phyloP scores from a whole-genome alignment of 1,140 invertebrate genomes.

The Ridgeia piscesae region DNA sequence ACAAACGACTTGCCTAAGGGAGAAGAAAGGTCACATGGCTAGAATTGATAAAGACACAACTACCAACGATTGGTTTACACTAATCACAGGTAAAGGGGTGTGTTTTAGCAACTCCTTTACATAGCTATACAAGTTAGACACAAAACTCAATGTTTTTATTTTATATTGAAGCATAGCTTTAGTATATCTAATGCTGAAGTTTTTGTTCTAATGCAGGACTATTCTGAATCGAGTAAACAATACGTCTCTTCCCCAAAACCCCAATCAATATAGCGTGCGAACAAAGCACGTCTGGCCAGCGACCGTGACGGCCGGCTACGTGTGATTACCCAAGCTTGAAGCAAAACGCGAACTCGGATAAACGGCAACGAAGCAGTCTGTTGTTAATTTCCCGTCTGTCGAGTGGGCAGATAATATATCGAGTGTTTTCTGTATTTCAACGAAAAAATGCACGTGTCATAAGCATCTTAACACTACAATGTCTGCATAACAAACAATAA shows the following conservation, averaged over 20 bases:
- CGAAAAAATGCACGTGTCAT: neutral
- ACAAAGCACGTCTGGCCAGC: neutral
- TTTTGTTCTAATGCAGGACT: neutral
- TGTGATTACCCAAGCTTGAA: neutral
- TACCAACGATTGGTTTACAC: too few relatives aligned
- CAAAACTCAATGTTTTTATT: too few relatives aligned
- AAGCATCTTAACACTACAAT: too few relatives aligned
- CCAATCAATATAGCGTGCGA: neutral
- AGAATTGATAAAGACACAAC: too few relatives aligned
- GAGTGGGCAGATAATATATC: neutral
- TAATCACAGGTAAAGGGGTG: too few relatives aligned
- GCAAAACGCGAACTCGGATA: neutral
- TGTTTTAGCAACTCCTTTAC: too few relatives aligned
- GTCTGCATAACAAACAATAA: too few relatives aligned
- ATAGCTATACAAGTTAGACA: too few relatives aligned
- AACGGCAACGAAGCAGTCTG: neutral
- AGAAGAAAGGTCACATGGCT: too few relatives aligned
- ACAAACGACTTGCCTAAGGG: too few relatives aligned
- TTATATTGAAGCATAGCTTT: neutral
- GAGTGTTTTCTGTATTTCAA: neutral
- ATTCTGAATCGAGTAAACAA: neutral
- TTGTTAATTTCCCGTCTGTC: neutral
- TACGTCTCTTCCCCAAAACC: neutral
- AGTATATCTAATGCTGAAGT: neutral
- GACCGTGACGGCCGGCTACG: neutral